Evolutionary conservation across 1,140 invertebrate genomes (phyloP), one percentile per base, ranked within the genome.

Genomic region (Calosoma granatense): DNA sequence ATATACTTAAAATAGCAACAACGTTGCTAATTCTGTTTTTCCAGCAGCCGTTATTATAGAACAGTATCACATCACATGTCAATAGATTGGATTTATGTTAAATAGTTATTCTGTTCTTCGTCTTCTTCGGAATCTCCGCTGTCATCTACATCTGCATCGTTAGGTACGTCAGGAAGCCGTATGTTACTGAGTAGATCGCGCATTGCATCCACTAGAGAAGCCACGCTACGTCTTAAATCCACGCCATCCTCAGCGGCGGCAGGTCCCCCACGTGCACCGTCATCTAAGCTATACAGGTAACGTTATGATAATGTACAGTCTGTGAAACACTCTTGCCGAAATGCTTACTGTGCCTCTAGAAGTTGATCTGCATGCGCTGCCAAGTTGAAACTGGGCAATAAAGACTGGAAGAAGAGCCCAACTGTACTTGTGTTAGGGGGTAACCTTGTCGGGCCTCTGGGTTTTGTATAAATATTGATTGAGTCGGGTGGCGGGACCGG

Each of bases 401-500:
- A 61, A 0, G 84, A 85, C 43, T 81, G 76, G 60, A 86, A 83
- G 66, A 87, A 84, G 60, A 81, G 77, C 0, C 75, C 74, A 21
- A 84, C 65, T n/a, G 69, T 64, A 62, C 67, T 73, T 2, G 68
- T 66, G 30, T 64, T 61, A 26, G 55, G 62, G 1, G 57, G 63
- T 21, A 64, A 61, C 53, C 68, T 63, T 11, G 69, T 68, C 23
- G 70, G 68, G 60, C 74, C 69, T 57, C 68, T 69, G 12, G 81
- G 78, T 62, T 78, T 72, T 53, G 71, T 74, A 69, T 92, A 93
- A 52, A 84, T 78, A 65, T 86, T 79, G 21, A 91, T 81, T 0
- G 85, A 82, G 70, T 92, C 86, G 21, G 67, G 59, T 4, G 90
- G 90, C 9, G 90, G 90, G 43, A 92, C 72, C 6, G 90, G 90